Percentiles rank a stretch among this genome's conserved stretches.
phyloP scores from a whole-genome alignment of 2,888 invertebrate species.

The Rhamnusium bicolor region DNA sequence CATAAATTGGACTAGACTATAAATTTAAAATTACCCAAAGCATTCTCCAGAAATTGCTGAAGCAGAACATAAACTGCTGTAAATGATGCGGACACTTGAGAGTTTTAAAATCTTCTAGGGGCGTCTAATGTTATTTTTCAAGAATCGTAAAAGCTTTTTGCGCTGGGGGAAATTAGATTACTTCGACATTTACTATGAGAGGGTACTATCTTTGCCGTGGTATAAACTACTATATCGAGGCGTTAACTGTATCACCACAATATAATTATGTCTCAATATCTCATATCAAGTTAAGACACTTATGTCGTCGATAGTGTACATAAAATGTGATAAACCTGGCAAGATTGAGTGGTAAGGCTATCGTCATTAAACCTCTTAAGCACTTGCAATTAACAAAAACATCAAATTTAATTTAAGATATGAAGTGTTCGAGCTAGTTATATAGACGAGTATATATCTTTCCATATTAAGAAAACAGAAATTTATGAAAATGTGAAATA shows the following conservation, averaged over 20 bases:
- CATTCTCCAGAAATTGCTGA: conserved; percentile 53
- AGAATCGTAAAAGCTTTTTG: conserved; percentile 62
- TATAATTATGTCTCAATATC: conserved; percentile 7
- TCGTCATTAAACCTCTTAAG: not conserved
- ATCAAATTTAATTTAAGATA: not conserved
- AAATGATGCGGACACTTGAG: conserved; percentile 60
- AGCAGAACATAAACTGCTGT: conserved; percentile 58
- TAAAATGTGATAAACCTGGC: not conserved
- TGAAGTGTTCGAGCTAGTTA: no score
- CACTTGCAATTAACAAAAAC: not conserved
- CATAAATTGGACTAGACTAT: conserved; percentile 56
- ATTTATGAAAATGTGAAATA: no score
- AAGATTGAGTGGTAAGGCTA: not conserved
- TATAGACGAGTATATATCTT: no score
- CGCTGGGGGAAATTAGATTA: conserved; percentile 60
- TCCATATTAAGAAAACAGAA: no score
- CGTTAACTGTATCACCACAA: conserved; percentile 15
- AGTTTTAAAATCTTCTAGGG: conserved; percentile 59
- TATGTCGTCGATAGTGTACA: conserved; percentile 9
- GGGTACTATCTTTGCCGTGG: conserved; percentile 19
- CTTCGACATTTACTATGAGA: conserved; percentile 49
- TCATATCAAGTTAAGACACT: not conserved
- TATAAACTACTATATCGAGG: conserved; percentile 30
- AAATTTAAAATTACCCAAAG: conserved; percentile 59
- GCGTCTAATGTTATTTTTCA: conserved; percentile 54